Evolutionary conservation across 2,113 vertebrate species (phyloP).

Genomic region (Dipodomys ordii): DNA sequence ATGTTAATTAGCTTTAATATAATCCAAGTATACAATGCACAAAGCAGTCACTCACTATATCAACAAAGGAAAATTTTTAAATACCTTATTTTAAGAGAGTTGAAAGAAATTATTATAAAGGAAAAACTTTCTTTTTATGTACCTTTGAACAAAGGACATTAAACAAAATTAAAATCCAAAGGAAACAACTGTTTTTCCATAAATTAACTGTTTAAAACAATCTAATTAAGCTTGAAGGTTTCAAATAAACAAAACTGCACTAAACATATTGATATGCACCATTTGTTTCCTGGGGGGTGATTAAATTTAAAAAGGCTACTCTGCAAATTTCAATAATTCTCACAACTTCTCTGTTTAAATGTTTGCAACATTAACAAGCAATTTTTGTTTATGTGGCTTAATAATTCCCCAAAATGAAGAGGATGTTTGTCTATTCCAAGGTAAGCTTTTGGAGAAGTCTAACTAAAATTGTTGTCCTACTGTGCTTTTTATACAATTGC

Average conservation of each 20-base stretch:
- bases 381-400: constrained; percentile 56
- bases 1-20: constrained; percentile 62
- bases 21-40: constrained; percentile 48
- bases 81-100: constrained; percentile 46
- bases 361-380: constrained; percentile 56
- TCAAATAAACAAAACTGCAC: constrained; percentile 60
- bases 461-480: constrained; percentile 39
- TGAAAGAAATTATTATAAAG: constrained; percentile 70
- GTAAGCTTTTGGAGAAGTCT: constrained; percentile 31
- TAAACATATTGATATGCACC: constrained; percentile 51
- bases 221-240: constrained; percentile 40
- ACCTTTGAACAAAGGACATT: constrained; percentile 69
- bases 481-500: constrained; percentile 55
- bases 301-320: constrained; percentile 39
- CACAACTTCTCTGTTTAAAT: constrained; percentile 61
- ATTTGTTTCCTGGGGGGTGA: constrained; percentile 43
- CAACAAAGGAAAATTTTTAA: constrained; percentile 65
- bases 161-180: constrained; percentile 74
- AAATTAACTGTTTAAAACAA: constrained; percentile 60
- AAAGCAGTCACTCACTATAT: constrained; percentile 55
- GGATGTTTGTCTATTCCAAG: constrained; percentile 56
- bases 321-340: constrained; percentile 53
- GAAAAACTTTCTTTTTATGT: constrained; percentile 46
- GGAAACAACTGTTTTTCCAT: constrained; percentile 54
- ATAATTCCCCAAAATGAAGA: background rate